A percentile compares a stretch with the other conserved stretches of the same genome.
These are phyloP conservation scores for Drosophila robusta DNA, from an alignment of 2,888 invertebrate genomes.

Conservation along the genomic window DNA sequence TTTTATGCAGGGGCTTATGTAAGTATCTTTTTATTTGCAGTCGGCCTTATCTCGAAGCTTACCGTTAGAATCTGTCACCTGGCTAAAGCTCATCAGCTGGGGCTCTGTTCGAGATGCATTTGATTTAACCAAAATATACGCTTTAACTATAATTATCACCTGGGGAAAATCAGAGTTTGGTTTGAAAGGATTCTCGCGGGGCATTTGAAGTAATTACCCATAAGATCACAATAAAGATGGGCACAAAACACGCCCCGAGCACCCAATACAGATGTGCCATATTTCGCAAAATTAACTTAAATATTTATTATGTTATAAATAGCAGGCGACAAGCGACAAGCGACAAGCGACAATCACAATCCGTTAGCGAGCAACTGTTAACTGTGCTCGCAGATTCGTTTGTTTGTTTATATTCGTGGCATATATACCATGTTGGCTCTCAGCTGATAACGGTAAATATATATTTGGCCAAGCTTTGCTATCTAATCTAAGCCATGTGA, in stretches of 20 bases:
- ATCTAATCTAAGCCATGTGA: conserved; percentile 27
- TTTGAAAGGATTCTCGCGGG: background rate
- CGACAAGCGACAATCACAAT: background rate
- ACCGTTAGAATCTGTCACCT: conserved; percentile 4
- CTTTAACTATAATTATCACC: background rate
- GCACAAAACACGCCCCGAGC: background rate
- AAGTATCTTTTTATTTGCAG: conserved; percentile 35
- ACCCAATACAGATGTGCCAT: background rate
- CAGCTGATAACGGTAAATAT: conserved; percentile 6
- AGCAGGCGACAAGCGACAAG: too few species aligned
- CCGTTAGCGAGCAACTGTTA: background rate
- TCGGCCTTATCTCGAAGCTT: conserved; percentile 31
- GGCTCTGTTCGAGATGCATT: background rate
- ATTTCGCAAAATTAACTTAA: too few species aligned
- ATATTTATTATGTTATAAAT: background rate
- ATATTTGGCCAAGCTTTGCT: conserved; percentile 4
- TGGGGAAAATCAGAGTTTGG: background rate
- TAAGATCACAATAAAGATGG: background rate
- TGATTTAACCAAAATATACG: background rate
- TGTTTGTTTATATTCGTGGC: background rate
- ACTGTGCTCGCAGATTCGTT: background rate
- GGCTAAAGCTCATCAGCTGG: conserved; percentile 4
- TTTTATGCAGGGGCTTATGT: conserved; percentile 7
- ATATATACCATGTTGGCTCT: background rate
- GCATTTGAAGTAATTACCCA: background rate